Conservation (phyloP, 1,140 invertebrate species). For the Pteromalus puparum region DNA sequence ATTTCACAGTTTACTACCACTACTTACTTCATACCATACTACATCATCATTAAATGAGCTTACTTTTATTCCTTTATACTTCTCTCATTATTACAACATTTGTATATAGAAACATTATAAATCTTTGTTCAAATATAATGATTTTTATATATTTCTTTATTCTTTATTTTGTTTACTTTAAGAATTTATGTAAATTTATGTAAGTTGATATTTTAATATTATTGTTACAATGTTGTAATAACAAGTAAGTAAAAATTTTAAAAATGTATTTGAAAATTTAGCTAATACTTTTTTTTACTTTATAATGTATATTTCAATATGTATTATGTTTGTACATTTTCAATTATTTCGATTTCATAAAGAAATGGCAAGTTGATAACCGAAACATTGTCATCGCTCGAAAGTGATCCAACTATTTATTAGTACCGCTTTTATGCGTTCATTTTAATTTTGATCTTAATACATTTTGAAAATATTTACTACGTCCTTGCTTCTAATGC, state of each 20-base stretch:
- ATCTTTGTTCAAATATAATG: conserved; percentile 36
- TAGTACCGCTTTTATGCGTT: not conserved
- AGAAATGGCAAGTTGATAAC: conserved; percentile 22
- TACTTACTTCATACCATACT: conserved; percentile 13
- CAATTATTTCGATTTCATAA: conserved; percentile 37
- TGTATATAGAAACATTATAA: conserved; percentile 38
- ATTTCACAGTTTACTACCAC: not conserved
- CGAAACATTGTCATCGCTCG: conserved; percentile 46
- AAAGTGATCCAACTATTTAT: conserved; percentile 23
- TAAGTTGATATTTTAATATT: not conserved
- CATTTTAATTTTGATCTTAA: conserved; percentile 40
- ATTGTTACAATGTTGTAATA: conserved; percentile 38
- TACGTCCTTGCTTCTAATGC: conserved; percentile 20
- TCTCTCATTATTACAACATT: conserved; percentile 42
- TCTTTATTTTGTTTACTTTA: not conserved
- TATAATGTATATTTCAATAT: conserved; percentile 30
- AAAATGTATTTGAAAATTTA: conserved; percentile 39
- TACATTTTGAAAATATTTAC: conserved; percentile 47
- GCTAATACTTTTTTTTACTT: conserved; percentile 23
- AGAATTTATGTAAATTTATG: not conserved
- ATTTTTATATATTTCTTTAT: conserved; percentile 31
- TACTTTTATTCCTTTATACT: conserved; percentile 25
- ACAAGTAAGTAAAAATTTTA: conserved; percentile 38
- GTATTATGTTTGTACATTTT: conserved; percentile 45
- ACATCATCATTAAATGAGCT: not conserved